These are phyloP conservation scores for Chrysocyon brachyurus DNA, from an alignment of 2,797 vertebrate species.

Conservation along the genomic window DNA sequence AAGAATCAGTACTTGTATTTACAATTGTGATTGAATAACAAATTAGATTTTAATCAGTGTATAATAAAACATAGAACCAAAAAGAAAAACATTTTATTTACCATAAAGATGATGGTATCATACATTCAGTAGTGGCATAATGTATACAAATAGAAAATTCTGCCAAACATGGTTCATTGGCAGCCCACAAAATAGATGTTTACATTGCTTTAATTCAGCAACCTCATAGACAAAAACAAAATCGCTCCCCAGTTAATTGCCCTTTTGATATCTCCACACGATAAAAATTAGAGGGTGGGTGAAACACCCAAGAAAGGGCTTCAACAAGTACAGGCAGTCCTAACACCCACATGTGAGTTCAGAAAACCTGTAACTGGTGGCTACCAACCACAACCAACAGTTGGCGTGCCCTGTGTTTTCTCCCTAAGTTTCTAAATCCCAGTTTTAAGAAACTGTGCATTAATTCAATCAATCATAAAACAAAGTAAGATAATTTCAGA, in stretches of 20 bases:
- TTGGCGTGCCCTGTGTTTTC: neutral
- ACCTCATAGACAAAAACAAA: neutral
- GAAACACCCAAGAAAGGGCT: neutral
- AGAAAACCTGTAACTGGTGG: neutral
- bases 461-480: neutral
- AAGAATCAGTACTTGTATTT: conserved; percentile 37
- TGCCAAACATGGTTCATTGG: neutral
- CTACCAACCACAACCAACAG: neutral
- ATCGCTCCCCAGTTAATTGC: neutral
- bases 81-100: neutral
- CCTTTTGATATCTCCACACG: neutral
- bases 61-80: conserved; percentile 18
- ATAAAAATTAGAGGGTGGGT: neutral
- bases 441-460: conserved; percentile 8
- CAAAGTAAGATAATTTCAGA: conserved; percentile 14
- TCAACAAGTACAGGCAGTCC: neutral
- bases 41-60: conserved; percentile 14
- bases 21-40: neutral
- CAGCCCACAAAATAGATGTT: neutral
- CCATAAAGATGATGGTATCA: neutral
- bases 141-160: neutral
- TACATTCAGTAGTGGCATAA: neutral
- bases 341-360: neutral
- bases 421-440: neutral
- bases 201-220: neutral